Percentiles rank a stretch among this genome's conserved stretches.
These are phyloP conservation scores for Arctopsyche grandis DNA, from an alignment of 1,140 invertebrate genomes.

Conservation along the genomic window DNA sequence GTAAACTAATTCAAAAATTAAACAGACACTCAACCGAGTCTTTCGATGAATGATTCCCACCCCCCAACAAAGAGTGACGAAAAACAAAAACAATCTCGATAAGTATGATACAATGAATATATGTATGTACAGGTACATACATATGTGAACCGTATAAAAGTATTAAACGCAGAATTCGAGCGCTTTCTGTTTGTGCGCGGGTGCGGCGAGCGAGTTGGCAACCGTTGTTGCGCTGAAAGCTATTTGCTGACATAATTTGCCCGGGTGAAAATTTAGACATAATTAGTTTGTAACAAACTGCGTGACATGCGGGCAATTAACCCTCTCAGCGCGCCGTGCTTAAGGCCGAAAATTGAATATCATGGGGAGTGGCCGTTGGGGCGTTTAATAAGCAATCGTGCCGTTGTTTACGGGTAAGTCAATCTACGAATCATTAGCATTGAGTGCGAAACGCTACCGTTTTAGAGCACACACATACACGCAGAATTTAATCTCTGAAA, in stretches of 20 bases:
- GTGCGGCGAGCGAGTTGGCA: conserved; percentile 40
- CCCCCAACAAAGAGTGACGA: too few relatives aligned
- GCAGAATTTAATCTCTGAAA: not conserved
- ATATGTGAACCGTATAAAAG: not conserved
- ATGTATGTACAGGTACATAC: not conserved
- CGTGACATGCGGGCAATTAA: conserved; percentile 41
- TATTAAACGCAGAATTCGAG: not conserved
- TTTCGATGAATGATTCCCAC: too few relatives aligned
- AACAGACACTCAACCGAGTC: too few relatives aligned
- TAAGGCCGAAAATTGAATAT: conserved; percentile 48
- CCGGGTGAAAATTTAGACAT: conserved; percentile 51
- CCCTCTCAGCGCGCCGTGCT: not conserved
- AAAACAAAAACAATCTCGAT: too few relatives aligned
- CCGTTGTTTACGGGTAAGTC: conserved; percentile 40
- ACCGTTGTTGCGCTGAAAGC: conserved; percentile 46
- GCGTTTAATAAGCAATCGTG: conserved; percentile 45
- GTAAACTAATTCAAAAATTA: too few relatives aligned
- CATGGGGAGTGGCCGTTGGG: conserved; percentile 36
- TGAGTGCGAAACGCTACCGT: not conserved
- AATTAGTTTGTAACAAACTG: conserved; percentile 52
- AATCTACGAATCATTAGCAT: conserved; percentile 36
- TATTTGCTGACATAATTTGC: conserved; percentile 52
- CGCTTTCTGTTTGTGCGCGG: conserved; percentile 24
- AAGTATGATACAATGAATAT: not conserved
- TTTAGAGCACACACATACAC: not conserved